Percentiles rank a stretch among this genome's conserved stretches.
phyloP scores from a whole-genome alignment of 2,797 vertebrate genomes.

The Selene dorsalis region DNA sequence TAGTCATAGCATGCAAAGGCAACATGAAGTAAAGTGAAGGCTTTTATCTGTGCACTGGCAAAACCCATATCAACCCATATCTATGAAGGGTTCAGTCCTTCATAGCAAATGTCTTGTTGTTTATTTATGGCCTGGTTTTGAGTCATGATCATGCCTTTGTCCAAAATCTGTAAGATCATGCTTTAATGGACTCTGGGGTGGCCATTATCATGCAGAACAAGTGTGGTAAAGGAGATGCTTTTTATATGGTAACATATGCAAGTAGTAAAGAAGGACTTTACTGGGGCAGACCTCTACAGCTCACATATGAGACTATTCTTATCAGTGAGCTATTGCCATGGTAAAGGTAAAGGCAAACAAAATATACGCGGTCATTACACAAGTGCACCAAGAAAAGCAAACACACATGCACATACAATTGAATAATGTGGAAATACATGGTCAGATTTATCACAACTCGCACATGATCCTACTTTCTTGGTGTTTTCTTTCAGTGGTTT shows the following conservation, averaged over 20 bases:
- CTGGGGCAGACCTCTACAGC: not conserved
- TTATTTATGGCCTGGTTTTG: not conserved
- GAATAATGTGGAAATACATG: not conserved
- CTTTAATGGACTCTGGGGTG: conserved; percentile 6
- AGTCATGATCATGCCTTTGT: not conserved
- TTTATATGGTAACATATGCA: conserved; percentile 2
- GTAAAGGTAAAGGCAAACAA: no score
- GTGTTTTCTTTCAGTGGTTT: not conserved
- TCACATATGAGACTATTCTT: not conserved
- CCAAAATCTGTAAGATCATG: not conserved
- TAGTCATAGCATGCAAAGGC: not conserved
- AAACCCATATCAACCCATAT: not conserved
- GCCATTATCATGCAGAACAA: not conserved
- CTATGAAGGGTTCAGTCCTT: not conserved
- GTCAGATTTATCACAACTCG: conserved; percentile 2
- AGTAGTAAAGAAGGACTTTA: not conserved
- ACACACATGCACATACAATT: no score
- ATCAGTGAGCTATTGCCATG: not conserved
- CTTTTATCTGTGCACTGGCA: not conserved
- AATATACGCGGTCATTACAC: no score
- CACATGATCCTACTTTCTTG: not conserved
- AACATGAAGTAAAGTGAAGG: not conserved
- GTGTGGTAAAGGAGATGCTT: not conserved
- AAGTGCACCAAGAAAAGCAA: no score
- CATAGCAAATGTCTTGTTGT: not conserved